These are phyloP conservation scores for Hormaphis cornu DNA, from an alignment of 1,140 invertebrate species.

Conservation along the genomic window DNA sequence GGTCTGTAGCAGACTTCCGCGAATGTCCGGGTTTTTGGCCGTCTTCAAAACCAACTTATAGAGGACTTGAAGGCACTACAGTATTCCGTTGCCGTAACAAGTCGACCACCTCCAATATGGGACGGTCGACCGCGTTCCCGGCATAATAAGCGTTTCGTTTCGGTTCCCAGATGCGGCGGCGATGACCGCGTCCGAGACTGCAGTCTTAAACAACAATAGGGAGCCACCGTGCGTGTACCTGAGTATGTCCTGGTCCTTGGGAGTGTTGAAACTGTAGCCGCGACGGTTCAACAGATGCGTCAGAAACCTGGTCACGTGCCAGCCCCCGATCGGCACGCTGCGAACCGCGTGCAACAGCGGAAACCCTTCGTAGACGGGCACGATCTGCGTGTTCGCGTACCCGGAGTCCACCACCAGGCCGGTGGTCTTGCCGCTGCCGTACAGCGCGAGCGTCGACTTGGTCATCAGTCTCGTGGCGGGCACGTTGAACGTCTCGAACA, in stretches of 20 bases:
- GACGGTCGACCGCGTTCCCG: no score
- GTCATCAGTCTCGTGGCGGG: background rate
- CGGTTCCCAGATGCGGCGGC: no score
- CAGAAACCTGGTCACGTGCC: background rate
- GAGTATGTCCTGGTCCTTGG: background rate
- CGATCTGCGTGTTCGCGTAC: background rate
- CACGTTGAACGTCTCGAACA: background rate
- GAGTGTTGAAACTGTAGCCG: background rate
- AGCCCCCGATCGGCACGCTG: background rate
- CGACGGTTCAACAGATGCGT: background rate
- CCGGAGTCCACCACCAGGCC: background rate
- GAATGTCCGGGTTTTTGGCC: no score
- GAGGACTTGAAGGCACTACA: no score
- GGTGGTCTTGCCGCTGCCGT: background rate
- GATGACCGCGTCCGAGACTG: no score
- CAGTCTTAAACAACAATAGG: background rate
- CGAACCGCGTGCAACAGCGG: background rate
- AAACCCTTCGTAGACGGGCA: background rate
- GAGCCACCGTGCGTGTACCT: background rate
- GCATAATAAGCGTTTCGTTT: no score
- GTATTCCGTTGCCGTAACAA: no score
- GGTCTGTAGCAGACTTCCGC: no score
- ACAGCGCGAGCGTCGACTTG: background rate
- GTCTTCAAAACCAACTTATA: no score
- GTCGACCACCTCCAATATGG: no score